Base-by-base conservation (phyloP, 1,140 invertebrate species). In the Temnothorax nylanderi region DNA sequence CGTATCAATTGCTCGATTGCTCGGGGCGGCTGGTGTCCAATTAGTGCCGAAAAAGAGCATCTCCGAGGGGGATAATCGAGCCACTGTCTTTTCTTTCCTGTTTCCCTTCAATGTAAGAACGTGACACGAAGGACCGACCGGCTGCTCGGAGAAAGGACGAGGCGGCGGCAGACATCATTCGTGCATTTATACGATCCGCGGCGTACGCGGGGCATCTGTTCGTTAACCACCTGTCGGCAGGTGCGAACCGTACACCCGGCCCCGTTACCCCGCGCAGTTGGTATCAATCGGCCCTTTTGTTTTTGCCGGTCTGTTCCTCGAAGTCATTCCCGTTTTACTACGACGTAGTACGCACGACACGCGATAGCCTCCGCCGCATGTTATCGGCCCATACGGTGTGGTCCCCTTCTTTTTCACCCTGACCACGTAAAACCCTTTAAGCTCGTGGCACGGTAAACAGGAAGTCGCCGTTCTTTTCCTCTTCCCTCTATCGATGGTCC, bases 211-310 rank as follows among this genome's bases (percentile, higher is more conserved):
- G 41, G 88, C 93, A 93, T 93, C 92, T 93, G 90, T 90, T 91
- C 92, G 90, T 69, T 88, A 90, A 78, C 93, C 93, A 94, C 91
- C 93, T 94, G 93, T 92, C 93, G 92, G 92, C 93, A 94, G 93
- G 93, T 94, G 93, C 88, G 76, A 87, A 88, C 88, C 93, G 93
- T 87, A 82, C 74, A 72, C 65, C 77, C 85, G 87, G 49, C 64
- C 75, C 88, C 87, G 86, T 86, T 87, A 88, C 86, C 87, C 89
- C 80, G 41, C 81, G 58, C 74, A 80, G 49, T 87, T 85, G 74
- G 90, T 92, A 93, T 94, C 93, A 92, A 93, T 93, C 93, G 91
- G 87, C 89, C 76, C 88, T 89, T 93, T 91, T 93, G 89, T 92
- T 92, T 92, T 88, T 88, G 74, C 74, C 58, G 78, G 72, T 47